These are phyloP conservation scores for Nanorana parkeri DNA, from an alignment of 2,113 vertebrate genomes.

Conservation along the genomic window DNA sequence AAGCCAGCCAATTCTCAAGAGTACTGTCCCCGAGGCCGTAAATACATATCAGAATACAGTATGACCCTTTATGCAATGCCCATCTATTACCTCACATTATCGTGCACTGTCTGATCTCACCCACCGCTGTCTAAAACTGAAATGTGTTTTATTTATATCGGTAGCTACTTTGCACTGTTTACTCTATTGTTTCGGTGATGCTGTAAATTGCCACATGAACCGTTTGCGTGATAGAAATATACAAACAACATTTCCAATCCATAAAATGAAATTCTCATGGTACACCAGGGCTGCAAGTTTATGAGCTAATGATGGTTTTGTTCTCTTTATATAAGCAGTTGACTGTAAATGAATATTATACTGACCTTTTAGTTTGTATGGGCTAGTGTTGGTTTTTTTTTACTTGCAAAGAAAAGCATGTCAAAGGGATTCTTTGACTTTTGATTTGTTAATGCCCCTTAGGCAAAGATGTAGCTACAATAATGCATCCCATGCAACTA, in stretches of 20 bases:
- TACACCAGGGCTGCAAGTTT: background rate
- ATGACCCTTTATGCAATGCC: conserved; percentile 21
- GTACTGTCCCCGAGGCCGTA: conserved; percentile 13
- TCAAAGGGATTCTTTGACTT: background rate
- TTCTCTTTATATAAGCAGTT: background rate
- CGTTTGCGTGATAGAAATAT: background rate
- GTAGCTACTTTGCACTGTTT: background rate
- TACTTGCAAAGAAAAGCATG: background rate
- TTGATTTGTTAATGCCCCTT: too few relatives aligned
- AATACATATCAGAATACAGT: conserved; percentile 26
- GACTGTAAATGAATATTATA: background rate
- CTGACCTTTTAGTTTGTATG: background rate
- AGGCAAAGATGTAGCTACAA: too few relatives aligned
- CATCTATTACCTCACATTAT: conserved; percentile 17
- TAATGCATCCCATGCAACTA: too few relatives aligned
- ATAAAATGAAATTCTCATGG: background rate
- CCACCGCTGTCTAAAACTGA: background rate
- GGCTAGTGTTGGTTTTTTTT: background rate
- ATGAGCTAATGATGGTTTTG: conserved; percentile 1
- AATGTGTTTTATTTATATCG: conserved; percentile 39
- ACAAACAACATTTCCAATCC: background rate
- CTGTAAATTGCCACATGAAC: conserved; percentile 12
- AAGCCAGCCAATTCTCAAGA: conserved; percentile 25
- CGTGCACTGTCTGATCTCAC: conserved; percentile 24
- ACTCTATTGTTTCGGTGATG: background rate